Percentiles rank a stretch among this genome's conserved stretches.
phyloP scores from a whole-genome alignment of 2,888 invertebrate species.

The Selenia dentaria region DNA sequence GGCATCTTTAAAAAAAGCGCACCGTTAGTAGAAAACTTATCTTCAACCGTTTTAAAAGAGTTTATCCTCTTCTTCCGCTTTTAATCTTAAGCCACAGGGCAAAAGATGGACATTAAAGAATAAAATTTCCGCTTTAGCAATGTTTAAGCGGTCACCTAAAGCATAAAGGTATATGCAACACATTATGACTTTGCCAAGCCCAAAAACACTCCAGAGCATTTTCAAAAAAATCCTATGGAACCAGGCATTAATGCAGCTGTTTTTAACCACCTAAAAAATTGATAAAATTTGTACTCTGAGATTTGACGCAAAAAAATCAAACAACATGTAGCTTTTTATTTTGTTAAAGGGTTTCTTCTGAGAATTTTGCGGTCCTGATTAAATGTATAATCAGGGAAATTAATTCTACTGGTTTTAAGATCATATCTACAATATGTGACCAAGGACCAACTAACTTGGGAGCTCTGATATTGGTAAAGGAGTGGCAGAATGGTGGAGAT shows the following conservation, averaged over 20 bases:
- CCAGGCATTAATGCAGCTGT: not conserved
- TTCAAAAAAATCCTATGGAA: not conserved
- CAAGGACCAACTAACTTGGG: slow-evolving; percentile 29
- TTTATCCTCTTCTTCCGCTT: too few species aligned
- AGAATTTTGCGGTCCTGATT: slow-evolving; percentile 18
- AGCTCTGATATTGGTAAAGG: not conserved
- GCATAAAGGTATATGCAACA: not conserved
- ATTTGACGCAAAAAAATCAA: slow-evolving; percentile 1
- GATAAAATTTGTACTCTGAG: not conserved
- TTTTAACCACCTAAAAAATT: not conserved
- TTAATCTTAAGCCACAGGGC: not conserved
- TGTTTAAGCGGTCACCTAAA: not conserved
- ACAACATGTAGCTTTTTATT: slow-evolving; percentile 1
- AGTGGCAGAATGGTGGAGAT: too few species aligned
- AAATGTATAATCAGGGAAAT: slow-evolving; percentile 15
- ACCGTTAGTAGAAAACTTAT: too few species aligned
- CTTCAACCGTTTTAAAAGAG: too few species aligned
- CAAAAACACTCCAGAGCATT: not conserved
- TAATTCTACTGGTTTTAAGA: slow-evolving; percentile 15
- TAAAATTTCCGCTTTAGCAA: not conserved
- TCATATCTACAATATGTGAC: slow-evolving; percentile 26
- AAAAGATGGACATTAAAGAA: not conserved
- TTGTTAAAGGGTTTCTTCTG: slow-evolving; percentile 24
- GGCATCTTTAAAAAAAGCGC: too few species aligned
- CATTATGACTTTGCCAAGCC: not conserved